Evolutionary conservation across 2,888 invertebrate species (phyloP).

Genomic region (Troides aeacus): DNA sequence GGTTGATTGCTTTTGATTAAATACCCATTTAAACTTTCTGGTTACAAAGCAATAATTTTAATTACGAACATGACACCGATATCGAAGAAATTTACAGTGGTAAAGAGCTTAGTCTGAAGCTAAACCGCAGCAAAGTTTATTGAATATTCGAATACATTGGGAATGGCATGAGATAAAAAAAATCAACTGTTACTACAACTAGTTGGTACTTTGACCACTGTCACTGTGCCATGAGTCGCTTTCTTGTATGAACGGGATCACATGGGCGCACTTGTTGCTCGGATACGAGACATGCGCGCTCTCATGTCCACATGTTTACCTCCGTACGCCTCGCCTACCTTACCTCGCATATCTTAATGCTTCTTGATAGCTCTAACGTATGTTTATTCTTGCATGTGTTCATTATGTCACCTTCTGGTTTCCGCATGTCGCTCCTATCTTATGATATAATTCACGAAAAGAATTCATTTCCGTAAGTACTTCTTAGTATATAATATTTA

Average conservation of each 20-base stretch:
- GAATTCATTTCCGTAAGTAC: no score
- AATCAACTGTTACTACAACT: no score
- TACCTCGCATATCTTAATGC: slow-evolving; percentile 39
- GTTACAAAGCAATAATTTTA: no score
- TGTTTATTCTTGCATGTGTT: slow-evolving; percentile 25
- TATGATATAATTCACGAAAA: background rate
- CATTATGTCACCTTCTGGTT: slow-evolving; percentile 14
- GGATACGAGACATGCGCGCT: slow-evolving; percentile 58
- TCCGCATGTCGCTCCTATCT: slow-evolving; percentile 8
- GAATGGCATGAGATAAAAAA: no score
- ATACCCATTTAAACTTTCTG: no score
- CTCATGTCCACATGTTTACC: slow-evolving; percentile 39
- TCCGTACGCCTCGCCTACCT: slow-evolving; percentile 13
- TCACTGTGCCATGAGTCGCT: background rate
- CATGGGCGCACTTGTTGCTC: slow-evolving; percentile 75
- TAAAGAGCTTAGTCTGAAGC: no score
- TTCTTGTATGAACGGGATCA: slow-evolving; percentile 41
- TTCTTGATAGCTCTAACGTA: slow-evolving; percentile 55
- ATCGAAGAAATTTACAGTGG: no score
- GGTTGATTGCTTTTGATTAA: no score
- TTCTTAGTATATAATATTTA: no score
- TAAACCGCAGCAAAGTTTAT: no score
- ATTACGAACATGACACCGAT: no score
- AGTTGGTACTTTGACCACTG: background rate
- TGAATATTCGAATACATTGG: no score